Evolutionary conservation across 2,797 vertebrate species (phyloP).

Genomic region (Tangara arthus): DNA sequence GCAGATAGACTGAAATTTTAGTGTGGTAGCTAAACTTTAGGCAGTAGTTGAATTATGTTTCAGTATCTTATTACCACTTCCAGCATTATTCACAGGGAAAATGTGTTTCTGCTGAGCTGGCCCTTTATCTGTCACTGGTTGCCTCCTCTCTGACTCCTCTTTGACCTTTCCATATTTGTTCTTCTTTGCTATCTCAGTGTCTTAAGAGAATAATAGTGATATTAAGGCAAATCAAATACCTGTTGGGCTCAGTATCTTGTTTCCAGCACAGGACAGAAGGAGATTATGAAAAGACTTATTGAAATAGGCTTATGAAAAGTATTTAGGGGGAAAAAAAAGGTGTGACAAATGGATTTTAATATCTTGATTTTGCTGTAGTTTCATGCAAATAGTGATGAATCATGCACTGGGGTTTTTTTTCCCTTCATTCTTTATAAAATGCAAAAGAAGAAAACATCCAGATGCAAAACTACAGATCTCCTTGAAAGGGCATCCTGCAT

Average conservation of each 20-base stretch:
- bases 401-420: neutral
- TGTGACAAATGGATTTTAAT: constrained; percentile 29
- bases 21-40: neutral
- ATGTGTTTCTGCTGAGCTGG: constrained; percentile 3
- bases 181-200: neutral
- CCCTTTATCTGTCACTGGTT: neutral
- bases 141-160: neutral
- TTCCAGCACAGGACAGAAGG: neutral
- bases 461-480: neutral
- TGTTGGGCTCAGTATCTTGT: constrained; percentile 24
- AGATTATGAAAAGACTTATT: constrained; percentile 11
- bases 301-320: constrained; percentile 20
- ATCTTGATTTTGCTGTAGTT: constrained; percentile 35
- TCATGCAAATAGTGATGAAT: constrained; percentile 49
- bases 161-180: constrained; percentile 29
- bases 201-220: constrained; percentile 14
- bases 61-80: neutral
- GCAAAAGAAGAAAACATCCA: neutral
- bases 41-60: neutral
- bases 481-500: constrained; percentile 16
- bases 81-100: neutral
- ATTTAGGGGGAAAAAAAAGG: neutral
- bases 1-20: neutral
- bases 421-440: neutral
- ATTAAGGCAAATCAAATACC: constrained; percentile 38